Evolutionary conservation across 2,888 invertebrate genomes (phyloP).

Genomic region (Lacanobia oleracea): DNA sequence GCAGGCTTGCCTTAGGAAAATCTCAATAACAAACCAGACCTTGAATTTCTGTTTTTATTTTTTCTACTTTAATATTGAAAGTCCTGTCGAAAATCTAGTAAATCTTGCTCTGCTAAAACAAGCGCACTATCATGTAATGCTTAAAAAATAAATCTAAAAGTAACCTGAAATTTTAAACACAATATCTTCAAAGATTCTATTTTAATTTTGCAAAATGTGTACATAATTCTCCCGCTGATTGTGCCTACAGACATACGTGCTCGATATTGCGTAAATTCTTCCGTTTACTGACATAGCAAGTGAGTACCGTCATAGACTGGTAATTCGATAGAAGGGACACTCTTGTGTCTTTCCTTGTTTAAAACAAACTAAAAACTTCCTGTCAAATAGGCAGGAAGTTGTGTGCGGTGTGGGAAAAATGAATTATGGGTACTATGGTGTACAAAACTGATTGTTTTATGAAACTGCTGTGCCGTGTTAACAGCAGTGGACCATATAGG

Average conservation of each 20-base stretch:
- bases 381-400: too few relatives aligned
- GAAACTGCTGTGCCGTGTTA: too few relatives aligned
- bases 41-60: too few relatives aligned
- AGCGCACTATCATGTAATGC: not conserved
- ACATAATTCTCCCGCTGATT: constrained; percentile 17
- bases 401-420: too few relatives aligned
- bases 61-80: too few relatives aligned
- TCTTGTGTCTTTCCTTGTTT: not conserved
- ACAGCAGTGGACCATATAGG: too few relatives aligned
- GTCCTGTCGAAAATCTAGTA: too few relatives aligned
- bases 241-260: constrained; percentile 4
- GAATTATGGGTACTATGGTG: too few relatives aligned
- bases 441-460: too few relatives aligned
- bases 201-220: constrained; percentile 14
- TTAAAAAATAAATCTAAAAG: not conserved
- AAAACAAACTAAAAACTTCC: too few relatives aligned
- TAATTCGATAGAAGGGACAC: not conserved
- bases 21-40: not conserved
- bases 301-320: constrained; percentile 1
- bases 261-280: constrained; percentile 31
- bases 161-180: not conserved
- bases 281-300: constrained; percentile 23
- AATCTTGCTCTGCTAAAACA: not conserved
- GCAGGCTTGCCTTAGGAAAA: not conserved
- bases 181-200: constrained; percentile 6